Conservation (phyloP, 1,140 invertebrate genomes). For the Ectropis grisescens region DNA sequence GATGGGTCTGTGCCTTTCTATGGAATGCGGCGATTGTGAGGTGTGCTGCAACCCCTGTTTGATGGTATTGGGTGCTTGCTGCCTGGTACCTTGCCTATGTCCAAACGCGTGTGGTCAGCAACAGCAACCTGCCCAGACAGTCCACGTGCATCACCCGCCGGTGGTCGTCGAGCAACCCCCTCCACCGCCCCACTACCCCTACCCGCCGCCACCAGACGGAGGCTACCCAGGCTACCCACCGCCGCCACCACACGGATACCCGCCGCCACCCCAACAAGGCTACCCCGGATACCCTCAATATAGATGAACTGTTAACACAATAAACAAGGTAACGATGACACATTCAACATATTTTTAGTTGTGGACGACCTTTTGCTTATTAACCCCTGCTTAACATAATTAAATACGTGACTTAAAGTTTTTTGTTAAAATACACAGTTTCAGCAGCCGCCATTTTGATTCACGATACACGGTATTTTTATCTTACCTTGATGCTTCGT, state of each 20-base stretch:
- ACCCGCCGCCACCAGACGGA: constrained; percentile 20
- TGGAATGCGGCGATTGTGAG: constrained; percentile 54
- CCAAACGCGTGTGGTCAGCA: constrained; percentile 56
- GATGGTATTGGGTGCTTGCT: constrained; percentile 49
- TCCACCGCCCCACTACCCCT: constrained; percentile 31
- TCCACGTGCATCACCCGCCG: constrained; percentile 43
- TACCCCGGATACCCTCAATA: constrained; percentile 11
- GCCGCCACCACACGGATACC: constrained; percentile 17
- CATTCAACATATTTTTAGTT: too few species aligned
- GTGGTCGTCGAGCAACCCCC: constrained; percentile 35
- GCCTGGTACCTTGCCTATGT: constrained; percentile 47
- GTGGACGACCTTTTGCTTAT: constrained; percentile 29
- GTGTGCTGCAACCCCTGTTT: constrained; percentile 49
- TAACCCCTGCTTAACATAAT: too few species aligned
- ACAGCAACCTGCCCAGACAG: constrained; percentile 33
- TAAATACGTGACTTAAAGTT: too few species aligned
- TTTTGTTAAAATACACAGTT: too few species aligned
- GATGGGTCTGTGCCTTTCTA: constrained; percentile 56
- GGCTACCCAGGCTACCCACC: constrained; percentile 27
- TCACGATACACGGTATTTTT: too few species aligned
- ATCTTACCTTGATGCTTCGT: too few species aligned
- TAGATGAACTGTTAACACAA: constrained; percentile 19
- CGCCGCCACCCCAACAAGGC: constrained; percentile 1
- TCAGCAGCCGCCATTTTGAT: too few species aligned
- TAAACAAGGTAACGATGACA: constrained; percentile 38